phyloP scores from a whole-genome alignment of 2,888 invertebrate species.

The Apamea crenata region DNA sequence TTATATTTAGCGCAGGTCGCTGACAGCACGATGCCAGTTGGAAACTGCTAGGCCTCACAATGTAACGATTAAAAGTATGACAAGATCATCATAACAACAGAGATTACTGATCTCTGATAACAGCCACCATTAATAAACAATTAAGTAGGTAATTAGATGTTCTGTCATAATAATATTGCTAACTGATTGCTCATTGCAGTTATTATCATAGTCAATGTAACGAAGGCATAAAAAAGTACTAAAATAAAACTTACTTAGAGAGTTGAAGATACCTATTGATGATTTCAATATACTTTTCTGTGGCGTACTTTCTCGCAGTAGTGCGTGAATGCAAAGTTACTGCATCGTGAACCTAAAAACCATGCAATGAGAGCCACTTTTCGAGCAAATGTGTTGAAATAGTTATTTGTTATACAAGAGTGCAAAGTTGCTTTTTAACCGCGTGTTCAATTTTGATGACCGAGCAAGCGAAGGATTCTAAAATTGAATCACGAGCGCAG shows the following conservation, averaged over 20 bases:
- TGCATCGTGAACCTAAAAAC: background rate
- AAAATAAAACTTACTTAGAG: background rate
- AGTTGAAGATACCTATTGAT: background rate
- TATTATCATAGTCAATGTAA: background rate
- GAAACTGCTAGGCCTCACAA: slow-evolving; percentile 13
- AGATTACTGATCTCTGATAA: background rate
- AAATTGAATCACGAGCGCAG: too few relatives aligned
- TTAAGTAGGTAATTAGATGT: background rate
- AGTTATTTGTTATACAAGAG: too few relatives aligned
- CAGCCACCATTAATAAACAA: background rate
- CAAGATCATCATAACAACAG: background rate
- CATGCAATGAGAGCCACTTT: background rate
- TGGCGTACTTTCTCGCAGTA: background rate
- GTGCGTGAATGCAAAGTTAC: too few relatives aligned
- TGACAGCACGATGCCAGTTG: slow-evolving; percentile 69
- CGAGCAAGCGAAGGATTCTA: too few relatives aligned
- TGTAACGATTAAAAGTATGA: slow-evolving; percentile 2
- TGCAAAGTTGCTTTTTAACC: too few relatives aligned
- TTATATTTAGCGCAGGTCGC: slow-evolving; percentile 83
- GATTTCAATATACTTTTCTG: background rate
- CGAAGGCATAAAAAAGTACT: background rate
- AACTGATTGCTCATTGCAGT: background rate
- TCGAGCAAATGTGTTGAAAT: background rate
- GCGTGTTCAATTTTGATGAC: too few relatives aligned
- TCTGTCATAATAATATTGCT: background rate